These are phyloP conservation scores for Anguilla megastoma DNA, from an alignment of 2,797 vertebrate genomes.

Conservation along the genomic window DNA sequence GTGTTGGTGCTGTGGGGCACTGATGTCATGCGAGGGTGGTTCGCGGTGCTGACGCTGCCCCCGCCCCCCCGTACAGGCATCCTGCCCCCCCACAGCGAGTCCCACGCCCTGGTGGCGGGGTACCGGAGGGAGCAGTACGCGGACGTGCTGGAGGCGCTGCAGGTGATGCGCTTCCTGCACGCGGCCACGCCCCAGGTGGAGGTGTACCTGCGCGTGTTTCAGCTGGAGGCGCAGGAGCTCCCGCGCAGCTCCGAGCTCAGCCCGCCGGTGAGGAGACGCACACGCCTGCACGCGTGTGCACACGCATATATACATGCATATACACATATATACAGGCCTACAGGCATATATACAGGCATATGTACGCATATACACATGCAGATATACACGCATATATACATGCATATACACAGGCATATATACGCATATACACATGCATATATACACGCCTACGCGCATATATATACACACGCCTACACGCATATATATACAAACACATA, in stretches of 20 bases:
- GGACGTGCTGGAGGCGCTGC: slow-evolving; percentile 83
- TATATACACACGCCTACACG: too few species aligned
- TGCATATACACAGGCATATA: too few species aligned
- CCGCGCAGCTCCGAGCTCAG: slow-evolving; percentile 76
- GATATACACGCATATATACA: too few species aligned
- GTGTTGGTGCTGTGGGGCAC: background rate
- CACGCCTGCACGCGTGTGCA: background rate
- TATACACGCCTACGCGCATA: too few species aligned
- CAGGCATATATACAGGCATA: too few species aligned
- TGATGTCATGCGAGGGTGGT: background rate
- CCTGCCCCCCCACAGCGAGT: slow-evolving; percentile 90
- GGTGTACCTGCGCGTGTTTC: slow-evolving; percentile 86
- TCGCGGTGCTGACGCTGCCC: background rate
- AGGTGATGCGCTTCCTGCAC: slow-evolving; percentile 82
- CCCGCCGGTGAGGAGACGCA: slow-evolving; percentile 71
- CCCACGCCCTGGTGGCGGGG: slow-evolving; percentile 81
- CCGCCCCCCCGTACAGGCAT: slow-evolving; percentile 72
- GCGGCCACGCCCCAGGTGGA: slow-evolving; percentile 79
- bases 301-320: too few species aligned
- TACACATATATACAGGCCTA: too few species aligned
- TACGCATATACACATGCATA: too few species aligned
- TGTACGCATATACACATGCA: too few species aligned
- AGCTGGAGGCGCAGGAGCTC: slow-evolving; percentile 86
- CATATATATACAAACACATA: too few species aligned
- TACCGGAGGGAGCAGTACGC: slow-evolving; percentile 86